Base-by-base conservation (phyloP, 2,888 invertebrate species). In the Amiota mariae region DNA sequence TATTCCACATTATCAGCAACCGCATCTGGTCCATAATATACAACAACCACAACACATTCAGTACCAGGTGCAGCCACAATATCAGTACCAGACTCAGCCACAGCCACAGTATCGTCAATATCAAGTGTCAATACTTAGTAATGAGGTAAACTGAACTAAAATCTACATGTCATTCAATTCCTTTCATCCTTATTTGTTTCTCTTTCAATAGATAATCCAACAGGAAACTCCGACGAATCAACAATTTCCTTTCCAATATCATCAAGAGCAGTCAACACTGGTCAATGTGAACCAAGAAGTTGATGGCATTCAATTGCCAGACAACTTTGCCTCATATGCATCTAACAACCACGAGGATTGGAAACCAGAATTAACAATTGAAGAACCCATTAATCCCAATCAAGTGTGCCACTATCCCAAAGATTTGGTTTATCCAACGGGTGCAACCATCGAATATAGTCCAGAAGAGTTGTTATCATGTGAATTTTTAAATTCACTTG, bases 271-370 rank as follows among this genome's bases (percentile, higher is more conserved):
- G 48, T 59, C 18, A 56, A 70, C 48, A 67, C 63, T 56, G 80
- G 71, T 70, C 78, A 15, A 61, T 18, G 20, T 20, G 20, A 20
- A 9, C n/a, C 11, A 51, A 48, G 46, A 36, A 66, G 79, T 89
- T 3, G 75, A 77, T 15, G 87, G 87, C 56, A 81, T 88, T 36
- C 86, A 87, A 51, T 70, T 89, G 59, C 88, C 90, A 13, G 80
- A 83, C 4, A 88, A 88, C 76, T 90, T 90, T 78, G 82, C 88
- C 47, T 77, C 85, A 0, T 86, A 82, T 72, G 87, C 88, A 15
- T 85, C 85, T 15, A 90, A 90, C 75, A 89, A 89, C 73, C 87
- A 88, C 74, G 90, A 90, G 76, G 87, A 87, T 15, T 90, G 90
- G 90, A 87, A 87, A 73, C 90, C 89, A n/a, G 87, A 88, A 3